phyloP scores from a whole-genome alignment of 2,888 invertebrate genomes.

The Amblyjoppa proteus region DNA sequence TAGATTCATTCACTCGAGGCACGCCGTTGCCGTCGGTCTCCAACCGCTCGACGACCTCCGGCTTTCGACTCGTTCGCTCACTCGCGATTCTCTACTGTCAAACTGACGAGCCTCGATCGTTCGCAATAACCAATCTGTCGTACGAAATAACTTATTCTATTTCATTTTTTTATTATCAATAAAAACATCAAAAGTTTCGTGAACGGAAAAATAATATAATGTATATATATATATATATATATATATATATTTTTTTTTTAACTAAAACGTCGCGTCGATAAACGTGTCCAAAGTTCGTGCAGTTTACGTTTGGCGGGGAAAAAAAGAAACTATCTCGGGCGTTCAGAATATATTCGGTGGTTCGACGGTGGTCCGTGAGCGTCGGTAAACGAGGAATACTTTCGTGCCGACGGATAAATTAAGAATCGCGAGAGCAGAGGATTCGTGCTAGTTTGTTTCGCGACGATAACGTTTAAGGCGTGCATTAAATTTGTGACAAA shows the following conservation, averaged over 20 bases:
- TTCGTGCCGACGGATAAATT: not conserved
- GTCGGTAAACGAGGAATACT: not conserved
- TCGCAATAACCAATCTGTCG: not conserved
- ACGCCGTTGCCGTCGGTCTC: constrained; percentile 71
- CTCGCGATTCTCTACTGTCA: constrained; percentile 23
- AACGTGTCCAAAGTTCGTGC: constrained; percentile 1
- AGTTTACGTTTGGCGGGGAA: not conserved
- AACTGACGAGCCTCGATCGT: constrained; percentile 13
- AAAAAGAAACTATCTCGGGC: not conserved
- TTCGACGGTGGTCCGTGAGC: not conserved
- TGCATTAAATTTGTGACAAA: constrained; percentile 37
- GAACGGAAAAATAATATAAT: not conserved
- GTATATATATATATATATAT: too few relatives aligned
- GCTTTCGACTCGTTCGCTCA: constrained; percentile 10
- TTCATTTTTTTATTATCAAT: not conserved
- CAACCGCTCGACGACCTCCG: constrained; percentile 56
- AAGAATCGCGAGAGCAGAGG: not conserved
- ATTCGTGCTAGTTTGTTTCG: too few relatives aligned
- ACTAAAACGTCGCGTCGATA: not conserved
- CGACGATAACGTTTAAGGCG: not conserved
- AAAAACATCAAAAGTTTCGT: not conserved
- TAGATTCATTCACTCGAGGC: constrained; percentile 78
- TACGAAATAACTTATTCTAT: not conserved
- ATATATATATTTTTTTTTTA: too few relatives aligned
- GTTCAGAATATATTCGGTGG: not conserved